Conservation (phyloP, 2,888 invertebrate species). For the Aspidapion aeneum region DNA sequence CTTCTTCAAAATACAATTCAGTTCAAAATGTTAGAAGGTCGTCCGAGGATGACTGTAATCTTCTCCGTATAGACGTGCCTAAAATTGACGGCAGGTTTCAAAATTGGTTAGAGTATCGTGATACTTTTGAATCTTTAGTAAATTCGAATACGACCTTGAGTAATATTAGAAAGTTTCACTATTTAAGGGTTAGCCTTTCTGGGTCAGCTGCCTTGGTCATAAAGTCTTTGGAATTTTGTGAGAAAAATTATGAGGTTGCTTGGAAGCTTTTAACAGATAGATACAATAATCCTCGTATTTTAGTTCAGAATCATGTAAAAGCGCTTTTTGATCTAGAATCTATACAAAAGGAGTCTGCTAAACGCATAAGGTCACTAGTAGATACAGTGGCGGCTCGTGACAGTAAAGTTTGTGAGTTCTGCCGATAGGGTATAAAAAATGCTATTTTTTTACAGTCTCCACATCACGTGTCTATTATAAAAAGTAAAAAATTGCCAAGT, state of each 20-base stretch:
- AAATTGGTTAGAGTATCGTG: constrained; percentile 18
- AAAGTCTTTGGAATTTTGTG: background rate
- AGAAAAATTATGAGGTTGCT: constrained; percentile 6
- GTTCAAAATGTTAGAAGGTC: background rate
- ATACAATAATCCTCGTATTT: constrained; percentile 16
- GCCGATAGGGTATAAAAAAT: too few species aligned
- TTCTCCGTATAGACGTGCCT: constrained; percentile 7
- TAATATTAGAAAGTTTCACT: constrained; percentile 20
- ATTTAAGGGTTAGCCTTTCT: constrained; percentile 10
- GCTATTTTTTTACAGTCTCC: too few species aligned
- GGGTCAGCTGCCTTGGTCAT: constrained; percentile 1
- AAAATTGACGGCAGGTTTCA: constrained; percentile 17
- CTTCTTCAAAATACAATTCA: background rate
- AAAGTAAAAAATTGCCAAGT: too few species aligned
- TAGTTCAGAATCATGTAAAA: constrained; percentile 12
- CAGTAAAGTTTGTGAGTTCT: too few species aligned
- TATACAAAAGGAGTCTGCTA: constrained; percentile 2
- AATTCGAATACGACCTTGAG: constrained; percentile 18
- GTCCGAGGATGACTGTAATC: too few species aligned
- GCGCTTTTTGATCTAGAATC: constrained; percentile 2
- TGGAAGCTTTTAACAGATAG: constrained; percentile 5
- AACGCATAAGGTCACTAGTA: background rate
- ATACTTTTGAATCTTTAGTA: constrained; percentile 22
- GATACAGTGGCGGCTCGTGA: too few species aligned
- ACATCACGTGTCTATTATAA: too few species aligned